Percentiles rank a stretch among this genome's conserved stretches.
These are phyloP conservation scores for Hyphantria cunea DNA, from an alignment of 1,140 invertebrate species.

Conservation along the genomic window DNA sequence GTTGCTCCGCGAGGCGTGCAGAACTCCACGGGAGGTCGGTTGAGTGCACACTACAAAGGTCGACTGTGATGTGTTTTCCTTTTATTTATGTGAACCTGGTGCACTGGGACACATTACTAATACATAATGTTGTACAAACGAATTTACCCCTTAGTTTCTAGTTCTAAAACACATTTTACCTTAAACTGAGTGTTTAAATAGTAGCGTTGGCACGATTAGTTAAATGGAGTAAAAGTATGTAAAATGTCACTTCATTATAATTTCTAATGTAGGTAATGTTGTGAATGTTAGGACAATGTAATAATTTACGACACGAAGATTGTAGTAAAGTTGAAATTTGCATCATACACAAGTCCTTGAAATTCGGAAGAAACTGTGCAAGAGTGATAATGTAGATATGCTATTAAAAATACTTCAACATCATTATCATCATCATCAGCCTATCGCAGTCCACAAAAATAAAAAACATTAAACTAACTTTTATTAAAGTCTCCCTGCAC, in stretches of 20 bases:
- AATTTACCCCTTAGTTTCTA: background rate
- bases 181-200: background rate
- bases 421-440: too few relatives aligned
- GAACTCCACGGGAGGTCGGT: slow-evolving; percentile 49
- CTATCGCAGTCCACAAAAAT: too few relatives aligned
- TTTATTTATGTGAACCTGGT: slow-evolving; percentile 56
- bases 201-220: background rate
- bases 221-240: background rate
- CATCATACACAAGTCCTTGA: too few relatives aligned
- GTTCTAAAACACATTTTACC: background rate
- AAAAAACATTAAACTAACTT: too few relatives aligned
- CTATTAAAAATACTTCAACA: too few relatives aligned
- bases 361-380: too few relatives aligned
- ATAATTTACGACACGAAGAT: too few relatives aligned
- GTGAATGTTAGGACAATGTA: too few relatives aligned
- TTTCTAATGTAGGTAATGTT: too few relatives aligned
- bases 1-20: slow-evolving; percentile 51
- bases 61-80: slow-evolving; percentile 52
- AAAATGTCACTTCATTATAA: background rate
- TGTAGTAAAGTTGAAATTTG: too few relatives aligned
- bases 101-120: slow-evolving; percentile 41
- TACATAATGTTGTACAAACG: slow-evolving; percentile 3
- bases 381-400: too few relatives aligned
- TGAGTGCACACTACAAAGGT: slow-evolving; percentile 61
- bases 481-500: too few relatives aligned